A percentile compares a stretch with the other conserved stretches of the same genome.
Conservation (phyloP, 2,113 vertebrate species). For the Phoxinus phoxinus region DNA sequence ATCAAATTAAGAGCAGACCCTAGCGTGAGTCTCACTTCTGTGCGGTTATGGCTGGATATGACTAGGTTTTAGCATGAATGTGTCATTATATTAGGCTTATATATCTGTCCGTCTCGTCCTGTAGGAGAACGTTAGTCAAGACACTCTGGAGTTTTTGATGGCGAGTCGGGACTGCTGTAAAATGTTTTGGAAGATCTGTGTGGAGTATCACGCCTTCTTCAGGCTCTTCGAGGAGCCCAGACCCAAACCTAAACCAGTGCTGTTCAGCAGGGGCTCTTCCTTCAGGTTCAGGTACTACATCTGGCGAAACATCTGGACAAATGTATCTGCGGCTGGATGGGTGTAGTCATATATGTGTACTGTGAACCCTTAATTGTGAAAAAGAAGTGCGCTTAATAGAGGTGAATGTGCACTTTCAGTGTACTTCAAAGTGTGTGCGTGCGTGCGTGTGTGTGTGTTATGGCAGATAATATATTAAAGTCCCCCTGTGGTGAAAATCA, state of each 20-base stretch:
- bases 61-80: not conserved
- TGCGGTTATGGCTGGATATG: too few species aligned
- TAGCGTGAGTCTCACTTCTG: slow-evolving; percentile 81
- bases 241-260: slow-evolving; percentile 92
- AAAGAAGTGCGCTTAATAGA: not conserved
- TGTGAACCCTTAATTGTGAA: not conserved
- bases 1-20: slow-evolving; percentile 93
- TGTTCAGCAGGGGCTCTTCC: slow-evolving; percentile 95
- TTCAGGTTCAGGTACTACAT: slow-evolving; percentile 93
- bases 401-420: not conserved
- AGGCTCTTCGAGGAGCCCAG: slow-evolving; percentile 97
- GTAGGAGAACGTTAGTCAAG: slow-evolving; percentile 88
- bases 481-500: too few species aligned
- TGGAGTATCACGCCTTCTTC: slow-evolving; percentile 98
- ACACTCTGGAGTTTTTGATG: slow-evolving; percentile 97
- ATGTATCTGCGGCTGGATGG: not conserved
- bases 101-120: slow-evolving; percentile 25
- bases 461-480: not conserved
- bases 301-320: too few species aligned
- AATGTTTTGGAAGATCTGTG: slow-evolving; percentile 98
- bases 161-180: slow-evolving; percentile 96
- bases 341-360: too few species aligned
- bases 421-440: not conserved
- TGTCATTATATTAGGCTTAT: not conserved
- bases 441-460: not conserved